Evolutionary conservation across 2,888 invertebrate genomes (phyloP).

Genomic region (Gymnosoma rotundatum): DNA sequence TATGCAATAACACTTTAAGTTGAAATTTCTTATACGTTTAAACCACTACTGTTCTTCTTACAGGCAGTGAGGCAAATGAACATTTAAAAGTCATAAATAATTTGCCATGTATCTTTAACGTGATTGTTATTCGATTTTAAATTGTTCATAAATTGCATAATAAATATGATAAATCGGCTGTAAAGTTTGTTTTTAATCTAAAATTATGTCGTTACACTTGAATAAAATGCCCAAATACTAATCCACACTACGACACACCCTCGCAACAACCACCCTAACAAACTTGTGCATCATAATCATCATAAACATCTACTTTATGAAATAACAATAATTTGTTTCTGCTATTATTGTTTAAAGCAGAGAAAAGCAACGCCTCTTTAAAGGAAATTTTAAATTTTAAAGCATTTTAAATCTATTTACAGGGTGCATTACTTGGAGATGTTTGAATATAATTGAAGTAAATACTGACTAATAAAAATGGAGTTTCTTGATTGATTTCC

Average conservation of each 20-base stretch:
- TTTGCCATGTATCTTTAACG: slow-evolving; percentile 72
- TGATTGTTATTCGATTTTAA: slow-evolving; percentile 75
- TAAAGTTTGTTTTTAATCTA: slow-evolving; percentile 75
- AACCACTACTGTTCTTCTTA: background rate
- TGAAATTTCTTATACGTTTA: no score
- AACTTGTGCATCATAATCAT: slow-evolving; percentile 39
- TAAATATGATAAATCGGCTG: slow-evolving; percentile 81
- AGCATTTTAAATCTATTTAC: background rate
- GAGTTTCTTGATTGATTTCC: no score
- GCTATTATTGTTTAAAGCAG: slow-evolving; percentile 39
- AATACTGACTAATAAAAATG: no score
- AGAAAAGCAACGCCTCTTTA: slow-evolving; percentile 46
- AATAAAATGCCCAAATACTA: slow-evolving; percentile 64
- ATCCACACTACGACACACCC: slow-evolving; percentile 38
- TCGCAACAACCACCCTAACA: slow-evolving; percentile 9
- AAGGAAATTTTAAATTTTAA: slow-evolving; percentile 27
- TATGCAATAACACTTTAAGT: no score
- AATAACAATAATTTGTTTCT: slow-evolving; percentile 64
- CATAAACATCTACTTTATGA: slow-evolving; percentile 40
- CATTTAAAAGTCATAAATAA: slow-evolving; percentile 75
- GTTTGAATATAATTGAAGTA: background rate
- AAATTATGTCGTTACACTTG: slow-evolving; percentile 75
- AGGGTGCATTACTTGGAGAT: slow-evolving; percentile 10
- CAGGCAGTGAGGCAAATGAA: background rate
- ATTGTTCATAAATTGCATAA: slow-evolving; percentile 78